phyloP scores from a whole-genome alignment of 2,113 vertebrate species.

The Mustela nigripes region DNA sequence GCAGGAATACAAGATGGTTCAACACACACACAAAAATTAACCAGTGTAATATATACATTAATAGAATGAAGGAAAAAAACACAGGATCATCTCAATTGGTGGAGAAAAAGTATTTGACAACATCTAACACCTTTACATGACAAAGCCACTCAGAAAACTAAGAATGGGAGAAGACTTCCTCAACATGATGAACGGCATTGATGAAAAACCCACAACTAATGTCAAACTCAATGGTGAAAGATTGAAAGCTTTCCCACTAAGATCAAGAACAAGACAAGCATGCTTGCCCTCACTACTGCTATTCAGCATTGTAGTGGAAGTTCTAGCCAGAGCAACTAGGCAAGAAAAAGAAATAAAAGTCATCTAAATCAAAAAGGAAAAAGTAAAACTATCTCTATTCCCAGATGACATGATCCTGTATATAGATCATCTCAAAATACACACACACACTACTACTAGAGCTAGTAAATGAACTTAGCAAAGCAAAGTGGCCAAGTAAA shows the following conservation, averaged over 20 bases:
- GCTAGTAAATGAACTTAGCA: background rate
- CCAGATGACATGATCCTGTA: background rate
- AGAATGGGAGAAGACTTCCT: background rate
- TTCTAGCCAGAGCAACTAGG: background rate
- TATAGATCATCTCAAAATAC: background rate
- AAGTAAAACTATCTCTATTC: constrained; percentile 6
- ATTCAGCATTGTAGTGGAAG: background rate
- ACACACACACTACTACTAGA: background rate
- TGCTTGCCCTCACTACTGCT: background rate
- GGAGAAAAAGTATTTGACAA: constrained; percentile 5
- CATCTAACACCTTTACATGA: background rate
- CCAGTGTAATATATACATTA: constrained; percentile 15
- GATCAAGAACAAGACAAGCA: background rate
- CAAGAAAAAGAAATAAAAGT: background rate
- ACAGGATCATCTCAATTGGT: background rate
- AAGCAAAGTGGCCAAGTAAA: background rate
- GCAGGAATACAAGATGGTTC: constrained; percentile 19
- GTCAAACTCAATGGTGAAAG: background rate
- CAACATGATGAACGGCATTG: background rate
- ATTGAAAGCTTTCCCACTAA: background rate
- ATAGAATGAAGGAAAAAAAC: background rate
- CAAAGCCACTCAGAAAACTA: background rate
- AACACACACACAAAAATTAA: constrained; percentile 26
- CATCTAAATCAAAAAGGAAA: background rate
- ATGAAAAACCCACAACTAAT: background rate